A percentile compares a stretch with the other conserved stretches of the same genome.
These are phyloP conservation scores for Macrochelys suwanniensis DNA, from an alignment of 2,797 vertebrate genomes.

Conservation along the genomic window DNA sequence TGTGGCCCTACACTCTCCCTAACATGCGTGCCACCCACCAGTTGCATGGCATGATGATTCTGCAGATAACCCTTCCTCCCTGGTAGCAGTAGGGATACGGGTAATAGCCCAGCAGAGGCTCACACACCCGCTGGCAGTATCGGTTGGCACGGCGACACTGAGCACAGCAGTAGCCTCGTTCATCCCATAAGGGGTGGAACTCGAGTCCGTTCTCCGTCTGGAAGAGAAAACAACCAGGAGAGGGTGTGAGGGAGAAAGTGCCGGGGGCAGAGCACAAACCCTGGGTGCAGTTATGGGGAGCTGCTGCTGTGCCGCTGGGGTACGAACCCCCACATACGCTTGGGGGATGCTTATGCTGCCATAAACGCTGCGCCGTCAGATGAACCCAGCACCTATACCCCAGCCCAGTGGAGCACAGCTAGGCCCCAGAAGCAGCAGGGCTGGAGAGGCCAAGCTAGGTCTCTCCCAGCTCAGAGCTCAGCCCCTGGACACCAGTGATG, in stretches of 20 bases:
- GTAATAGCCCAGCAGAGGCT: conserved; percentile 93
- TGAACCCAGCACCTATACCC: not conserved
- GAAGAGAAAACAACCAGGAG: conserved; percentile 63
- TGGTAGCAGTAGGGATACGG: conserved; percentile 97
- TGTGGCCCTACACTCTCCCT: conserved; percentile 86
- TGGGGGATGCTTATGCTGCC: not conserved
- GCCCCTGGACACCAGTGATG: not conserved
- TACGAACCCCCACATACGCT: not conserved
- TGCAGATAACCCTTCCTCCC: conserved; percentile 94
- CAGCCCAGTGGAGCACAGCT: not conserved
- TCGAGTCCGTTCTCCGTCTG: conserved; percentile 92
- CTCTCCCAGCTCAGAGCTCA: not conserved
- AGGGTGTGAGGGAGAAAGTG: rapidly evolving
- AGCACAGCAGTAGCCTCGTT: conserved; percentile 92
- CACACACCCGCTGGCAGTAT: conserved; percentile 91
- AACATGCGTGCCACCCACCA: conserved; percentile 98
- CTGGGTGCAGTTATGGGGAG: not conserved
- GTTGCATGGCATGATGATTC: conserved; percentile 97
- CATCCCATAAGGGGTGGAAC: conserved; percentile 92
- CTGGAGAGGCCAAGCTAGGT: not conserved
- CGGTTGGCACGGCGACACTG: conserved; percentile 92
- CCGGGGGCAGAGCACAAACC: rapidly evolving
- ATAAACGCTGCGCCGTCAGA: not conserved
- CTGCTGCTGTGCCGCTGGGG: not conserved
- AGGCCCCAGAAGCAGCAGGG: not conserved